Evolutionary conservation across 2,888 invertebrate genomes (phyloP).

Genomic region (Cryptus armator): DNA sequence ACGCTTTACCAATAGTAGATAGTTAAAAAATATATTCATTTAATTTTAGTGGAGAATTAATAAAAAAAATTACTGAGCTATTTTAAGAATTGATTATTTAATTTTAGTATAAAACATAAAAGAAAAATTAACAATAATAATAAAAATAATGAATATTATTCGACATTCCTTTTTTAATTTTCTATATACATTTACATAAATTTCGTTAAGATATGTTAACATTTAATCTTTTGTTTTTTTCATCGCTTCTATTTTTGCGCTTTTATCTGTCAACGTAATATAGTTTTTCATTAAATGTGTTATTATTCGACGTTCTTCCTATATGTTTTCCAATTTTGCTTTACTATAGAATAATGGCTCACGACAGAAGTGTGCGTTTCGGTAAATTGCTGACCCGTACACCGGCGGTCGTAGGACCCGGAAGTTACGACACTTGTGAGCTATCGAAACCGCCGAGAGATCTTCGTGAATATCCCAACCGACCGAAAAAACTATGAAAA

Average conservation of each 20-base stretch:
- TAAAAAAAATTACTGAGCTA: no score
- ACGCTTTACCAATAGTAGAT: no score
- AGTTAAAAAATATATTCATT: no score
- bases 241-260: not conserved
- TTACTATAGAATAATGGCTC: constrained; percentile 67
- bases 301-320: not conserved
- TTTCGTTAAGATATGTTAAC: no score
- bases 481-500: not conserved
- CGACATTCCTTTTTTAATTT: no score
- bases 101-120: no score
- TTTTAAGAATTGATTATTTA: no score
- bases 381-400: constrained; percentile 68
- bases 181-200: no score
- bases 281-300: not conserved
- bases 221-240: not conserved
- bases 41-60: no score
- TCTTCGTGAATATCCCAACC: constrained; percentile 65
- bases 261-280: not conserved
- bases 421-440: constrained; percentile 71
- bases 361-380: constrained; percentile 71
- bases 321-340: no score
- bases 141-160: no score
- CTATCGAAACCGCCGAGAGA: constrained; percentile 63
- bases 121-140: no score
- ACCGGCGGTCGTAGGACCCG: constrained; percentile 71